phyloP scores from a whole-genome alignment of 1,140 invertebrate species.

The Neodiprion virginianus region DNA sequence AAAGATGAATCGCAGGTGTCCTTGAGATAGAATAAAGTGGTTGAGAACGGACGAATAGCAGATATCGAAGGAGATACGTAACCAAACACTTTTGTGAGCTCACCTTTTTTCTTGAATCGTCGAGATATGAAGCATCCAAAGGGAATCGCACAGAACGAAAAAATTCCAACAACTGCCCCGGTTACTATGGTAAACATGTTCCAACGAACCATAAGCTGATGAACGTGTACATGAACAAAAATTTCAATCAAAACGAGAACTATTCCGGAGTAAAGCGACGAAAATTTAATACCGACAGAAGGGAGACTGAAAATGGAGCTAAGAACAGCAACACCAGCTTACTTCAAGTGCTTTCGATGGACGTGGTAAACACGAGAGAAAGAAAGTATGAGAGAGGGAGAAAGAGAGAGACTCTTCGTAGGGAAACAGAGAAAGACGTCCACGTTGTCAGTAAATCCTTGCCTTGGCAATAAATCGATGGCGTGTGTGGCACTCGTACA shows the following conservation, averaged over 20 bases:
- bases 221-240: too few species aligned
- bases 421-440: not conserved
- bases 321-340: not conserved
- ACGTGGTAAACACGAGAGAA: not conserved
- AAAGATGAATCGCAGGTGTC: too few species aligned
- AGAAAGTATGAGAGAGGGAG: not conserved
- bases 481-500: too few species aligned
- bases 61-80: too few species aligned
- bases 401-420: not conserved
- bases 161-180: not conserved
- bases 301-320: not conserved
- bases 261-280: too few species aligned
- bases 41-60: too few species aligned
- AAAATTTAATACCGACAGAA: not conserved
- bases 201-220: not conserved
- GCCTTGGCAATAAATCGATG: not conserved
- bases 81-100: not conserved
- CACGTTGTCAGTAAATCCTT: constrained; percentile 1
- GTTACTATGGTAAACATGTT: not conserved
- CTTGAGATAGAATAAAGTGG: too few species aligned
- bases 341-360: not conserved
- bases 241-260: too few species aligned
- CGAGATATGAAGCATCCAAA: not conserved
- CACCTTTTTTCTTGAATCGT: not conserved
- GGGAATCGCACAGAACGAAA: not conserved